A percentile compares a stretch with the other conserved stretches of the same genome.
phyloP scores from a whole-genome alignment of 2,888 invertebrate genomes.

The Rotaria magnacalcarata region DNA sequence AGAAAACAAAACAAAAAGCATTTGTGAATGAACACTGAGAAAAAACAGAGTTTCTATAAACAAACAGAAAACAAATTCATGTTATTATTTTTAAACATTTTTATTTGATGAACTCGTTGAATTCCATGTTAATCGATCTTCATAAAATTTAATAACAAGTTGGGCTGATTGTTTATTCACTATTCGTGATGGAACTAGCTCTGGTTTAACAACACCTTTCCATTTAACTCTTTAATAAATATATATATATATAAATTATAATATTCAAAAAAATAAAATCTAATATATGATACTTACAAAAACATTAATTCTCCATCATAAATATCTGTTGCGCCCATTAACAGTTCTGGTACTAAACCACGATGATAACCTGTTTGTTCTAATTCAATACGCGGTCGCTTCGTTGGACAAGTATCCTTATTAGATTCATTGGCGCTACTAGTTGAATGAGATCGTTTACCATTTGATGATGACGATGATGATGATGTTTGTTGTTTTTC shows the following conservation, averaged over 20 bases:
- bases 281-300: neutral
- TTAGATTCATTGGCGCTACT: neutral
- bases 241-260: neutral
- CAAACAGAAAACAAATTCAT: neutral
- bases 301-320: slow-evolving; percentile 28
- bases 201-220: neutral
- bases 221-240: neutral
- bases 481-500: slow-evolving; percentile 48
- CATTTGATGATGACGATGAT: neutral
- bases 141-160: slow-evolving; percentile 9
- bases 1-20: neutral
- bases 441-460: neutral
- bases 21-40: neutral
- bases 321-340: slow-evolving; percentile 10
- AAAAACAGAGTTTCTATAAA: neutral
- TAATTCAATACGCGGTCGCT: neutral
- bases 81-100: neutral
- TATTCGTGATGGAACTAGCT: neutral
- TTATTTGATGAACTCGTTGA: neutral
- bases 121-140: slow-evolving; percentile 14
- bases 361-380: neutral
- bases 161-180: slow-evolving; percentile 18
- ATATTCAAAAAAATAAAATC: neutral
- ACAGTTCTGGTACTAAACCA: neutral
- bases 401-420: neutral